phyloP scores from a whole-genome alignment of 2,888 invertebrate species.

The Fabriciana adippe region DNA sequence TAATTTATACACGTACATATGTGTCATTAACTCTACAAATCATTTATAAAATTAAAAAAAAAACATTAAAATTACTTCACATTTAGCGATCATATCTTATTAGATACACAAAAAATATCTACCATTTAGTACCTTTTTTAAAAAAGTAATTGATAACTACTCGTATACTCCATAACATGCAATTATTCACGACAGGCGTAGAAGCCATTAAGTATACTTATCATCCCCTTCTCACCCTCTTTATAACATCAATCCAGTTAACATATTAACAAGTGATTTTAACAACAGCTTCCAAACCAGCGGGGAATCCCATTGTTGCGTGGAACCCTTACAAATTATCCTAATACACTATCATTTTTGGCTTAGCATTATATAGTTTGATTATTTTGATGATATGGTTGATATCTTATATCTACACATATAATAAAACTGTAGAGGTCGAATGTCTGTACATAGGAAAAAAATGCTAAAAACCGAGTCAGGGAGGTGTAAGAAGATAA shows the following conservation, averaged over 20 bases:
- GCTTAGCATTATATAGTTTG: conserved; percentile 12
- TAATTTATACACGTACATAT: too few species aligned
- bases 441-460: too few species aligned
- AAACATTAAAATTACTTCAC: too few species aligned
- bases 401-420: background rate
- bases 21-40: too few species aligned
- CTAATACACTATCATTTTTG: conserved; percentile 11
- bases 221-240: conserved; percentile 3
- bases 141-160: too few species aligned
- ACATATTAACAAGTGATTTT: conserved; percentile 24
- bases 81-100: too few species aligned
- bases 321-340: conserved; percentile 1
- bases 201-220: conserved; percentile 11
- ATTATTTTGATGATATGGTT: conserved; percentile 10
- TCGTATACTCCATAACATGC: conserved; percentile 10
- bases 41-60: too few species aligned
- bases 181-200: conserved; percentile 10
- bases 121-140: background rate
- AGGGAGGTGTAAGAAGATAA: too few species aligned
- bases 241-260: conserved; percentile 24
- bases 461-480: too few species aligned
- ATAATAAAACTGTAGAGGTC: too few species aligned
- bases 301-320: conserved; percentile 22
- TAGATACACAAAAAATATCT: too few species aligned
- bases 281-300: conserved; percentile 21